Evolutionary conservation across 2,888 invertebrate genomes (phyloP).

Genomic region (Acanthosoma haemorrhoidale): DNA sequence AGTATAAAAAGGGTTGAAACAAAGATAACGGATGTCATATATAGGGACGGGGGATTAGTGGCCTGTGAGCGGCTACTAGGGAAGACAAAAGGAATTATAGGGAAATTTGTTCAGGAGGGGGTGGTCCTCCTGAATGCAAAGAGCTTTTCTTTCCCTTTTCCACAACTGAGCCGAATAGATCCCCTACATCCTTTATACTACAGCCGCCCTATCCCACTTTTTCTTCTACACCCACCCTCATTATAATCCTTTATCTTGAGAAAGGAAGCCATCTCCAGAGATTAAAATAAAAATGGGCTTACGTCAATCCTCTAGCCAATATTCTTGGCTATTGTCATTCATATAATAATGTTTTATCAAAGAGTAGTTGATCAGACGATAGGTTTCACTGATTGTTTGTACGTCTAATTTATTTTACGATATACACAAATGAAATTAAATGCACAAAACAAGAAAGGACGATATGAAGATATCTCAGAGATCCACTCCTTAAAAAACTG

Average conservation of each 20-base stretch:
- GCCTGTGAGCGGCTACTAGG: slow-evolving; percentile 19
- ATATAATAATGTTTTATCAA: no score
- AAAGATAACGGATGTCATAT: slow-evolving; percentile 44
- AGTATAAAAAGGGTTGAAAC: slow-evolving; percentile 44
- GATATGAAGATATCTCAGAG: no score
- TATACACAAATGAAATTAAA: no score
- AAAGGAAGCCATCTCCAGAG: no score
- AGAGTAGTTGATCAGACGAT: no score
- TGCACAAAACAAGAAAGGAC: no score
- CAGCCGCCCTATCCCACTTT: background rate
- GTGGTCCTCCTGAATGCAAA: background rate
- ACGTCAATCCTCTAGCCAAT: no score
- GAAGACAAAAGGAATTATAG: slow-evolving; percentile 42
- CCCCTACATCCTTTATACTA: background rate
- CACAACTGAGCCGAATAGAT: background rate
- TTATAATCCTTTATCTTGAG: background rate
- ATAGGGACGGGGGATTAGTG: slow-evolving; percentile 33
- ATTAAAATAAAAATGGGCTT: no score
- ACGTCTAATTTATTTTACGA: no score
- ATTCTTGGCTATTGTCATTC: no score
- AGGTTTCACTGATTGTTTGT: no score
- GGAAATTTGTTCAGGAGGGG: slow-evolving; percentile 37
- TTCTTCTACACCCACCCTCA: background rate
- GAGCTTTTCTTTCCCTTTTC: background rate
- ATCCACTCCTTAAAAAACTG: no score